Evolutionary conservation across 2,113 vertebrate species (phyloP).

Genomic region (Columba livia): DNA sequence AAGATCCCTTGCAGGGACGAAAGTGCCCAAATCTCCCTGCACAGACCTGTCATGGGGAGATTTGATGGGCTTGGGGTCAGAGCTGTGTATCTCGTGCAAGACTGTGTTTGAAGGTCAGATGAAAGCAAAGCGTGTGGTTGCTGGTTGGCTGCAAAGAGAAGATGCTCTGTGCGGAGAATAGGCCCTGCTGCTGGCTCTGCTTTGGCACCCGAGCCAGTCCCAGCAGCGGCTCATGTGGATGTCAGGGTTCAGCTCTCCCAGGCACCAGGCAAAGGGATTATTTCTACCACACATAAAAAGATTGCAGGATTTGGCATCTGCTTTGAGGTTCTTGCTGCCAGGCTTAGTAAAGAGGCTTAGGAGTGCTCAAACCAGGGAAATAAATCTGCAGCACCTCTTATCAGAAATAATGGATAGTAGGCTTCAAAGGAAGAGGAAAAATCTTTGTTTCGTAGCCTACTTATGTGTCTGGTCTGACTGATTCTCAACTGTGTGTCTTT

Average conservation of each 20-base stretch:
- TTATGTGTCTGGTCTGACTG: not conserved
- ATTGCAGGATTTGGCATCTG: slow-evolving; percentile 41
- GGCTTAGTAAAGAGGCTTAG: slow-evolving; percentile 53
- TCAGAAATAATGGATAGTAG: slow-evolving; percentile 5
- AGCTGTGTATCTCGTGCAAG: not conserved
- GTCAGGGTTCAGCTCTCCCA: not conserved
- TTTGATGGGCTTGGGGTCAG: not conserved
- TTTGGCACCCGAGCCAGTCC: not conserved
- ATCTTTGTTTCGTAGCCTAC: slow-evolving; percentile 23
- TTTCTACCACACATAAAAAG: slow-evolving; percentile 22
- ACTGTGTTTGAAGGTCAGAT: not conserved
- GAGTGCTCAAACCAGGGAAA: slow-evolving; percentile 9
- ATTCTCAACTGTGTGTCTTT: not conserved
- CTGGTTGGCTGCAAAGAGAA: not conserved
- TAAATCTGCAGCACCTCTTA: slow-evolving; percentile 42
- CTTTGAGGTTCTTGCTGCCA: slow-evolving; percentile 31
- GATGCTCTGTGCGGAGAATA: not conserved
- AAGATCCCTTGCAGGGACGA: not conserved
- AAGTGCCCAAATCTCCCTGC: not conserved
- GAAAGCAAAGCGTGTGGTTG: not conserved
- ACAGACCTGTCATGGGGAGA: not conserved
- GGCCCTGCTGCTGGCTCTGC: not conserved
- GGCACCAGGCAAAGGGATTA: slow-evolving; percentile 8
- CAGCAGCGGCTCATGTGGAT: not conserved
- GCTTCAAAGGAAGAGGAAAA: slow-evolving; percentile 34